Base-by-base conservation (phyloP, 1,140 invertebrate genomes). In the Procambarus clarkii region DNA sequence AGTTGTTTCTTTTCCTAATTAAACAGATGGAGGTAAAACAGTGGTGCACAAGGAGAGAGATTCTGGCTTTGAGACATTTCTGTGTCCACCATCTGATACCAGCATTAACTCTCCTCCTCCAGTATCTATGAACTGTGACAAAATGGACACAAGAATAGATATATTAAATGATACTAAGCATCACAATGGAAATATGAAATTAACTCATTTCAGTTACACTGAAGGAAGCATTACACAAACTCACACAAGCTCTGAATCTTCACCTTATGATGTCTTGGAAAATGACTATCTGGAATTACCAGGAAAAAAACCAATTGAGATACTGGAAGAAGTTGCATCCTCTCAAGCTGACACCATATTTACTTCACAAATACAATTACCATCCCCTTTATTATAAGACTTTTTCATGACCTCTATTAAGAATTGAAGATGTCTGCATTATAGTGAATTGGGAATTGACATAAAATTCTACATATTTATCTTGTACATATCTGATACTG, bases 51-150 rank as follows among this genome's bases (percentile, higher is more conserved):
- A 45, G 45, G 76, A 79, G 13, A 24, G 48, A 78, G 85, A 87
- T 50, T 87, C 85, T 45, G 85, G 85, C 76, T 87, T 87, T 79
- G 85, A 87, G 50, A 87, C 85, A 46, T 87, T 87, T 50, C 76
- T 87, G 24, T 78, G 48, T 24, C 54, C 54, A 4, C 83, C 71
- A 48, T 76, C 45, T 34, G 85, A 78, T 34, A 21, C 85, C 21
- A 50, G 69, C 48, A 44, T 86, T n/a, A 34, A 1, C 34, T n/a
- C 84, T 46, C 71, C n/a, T 44, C 34, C 50, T 54, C 48, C n/a
- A 44, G 50, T 13, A 9, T 9, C 54, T 74, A 15, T 9, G 44
- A 46, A 64, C 21, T 11, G 8, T n/a, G 71, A 21, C 46, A 74
- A 85, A 54, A 18, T 45, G 44, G 45, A 34, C 1, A 24, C 44